These are phyloP conservation scores for Yoshiicerus persimilis DNA, from an alignment of 1,140 invertebrate genomes.

Conservation along the genomic window DNA sequence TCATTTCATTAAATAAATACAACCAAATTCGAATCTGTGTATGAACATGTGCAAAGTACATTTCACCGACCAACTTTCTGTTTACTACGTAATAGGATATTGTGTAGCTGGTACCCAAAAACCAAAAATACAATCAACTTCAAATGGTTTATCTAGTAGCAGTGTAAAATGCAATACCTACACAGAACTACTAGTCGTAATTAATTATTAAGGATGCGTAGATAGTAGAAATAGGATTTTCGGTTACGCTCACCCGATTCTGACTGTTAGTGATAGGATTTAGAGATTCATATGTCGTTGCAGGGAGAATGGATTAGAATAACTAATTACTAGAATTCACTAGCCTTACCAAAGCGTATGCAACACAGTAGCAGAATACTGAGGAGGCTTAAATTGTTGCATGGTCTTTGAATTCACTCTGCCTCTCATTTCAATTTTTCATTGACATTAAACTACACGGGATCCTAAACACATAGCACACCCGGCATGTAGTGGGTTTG, in stretches of 20 bases:
- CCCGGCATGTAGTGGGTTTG: neutral
- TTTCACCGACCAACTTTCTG: too few species aligned
- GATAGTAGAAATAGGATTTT: neutral
- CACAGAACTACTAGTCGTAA: neutral
- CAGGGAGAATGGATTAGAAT: neutral
- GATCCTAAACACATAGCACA: neutral
- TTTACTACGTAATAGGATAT: too few species aligned
- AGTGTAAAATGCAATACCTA: too few species aligned
- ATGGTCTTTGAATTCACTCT: neutral
- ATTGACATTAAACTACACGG: neutral
- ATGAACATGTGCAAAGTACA: too few species aligned
- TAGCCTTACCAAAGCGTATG: neutral
- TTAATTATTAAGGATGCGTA: neutral
- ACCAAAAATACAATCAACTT: neutral
- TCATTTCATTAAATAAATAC: neutral
- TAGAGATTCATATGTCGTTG: neutral
- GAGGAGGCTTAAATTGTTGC: neutral
- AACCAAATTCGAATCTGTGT: neutral
- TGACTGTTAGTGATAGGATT: neutral
- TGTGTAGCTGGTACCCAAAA: neutral
- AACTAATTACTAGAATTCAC: neutral
- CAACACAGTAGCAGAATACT: neutral
- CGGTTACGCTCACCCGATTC: neutral
- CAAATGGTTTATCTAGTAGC: neutral
- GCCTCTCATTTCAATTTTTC: neutral